Conservation (phyloP, 2,797 vertebrate species). For the Amblyraja radiata region DNA sequence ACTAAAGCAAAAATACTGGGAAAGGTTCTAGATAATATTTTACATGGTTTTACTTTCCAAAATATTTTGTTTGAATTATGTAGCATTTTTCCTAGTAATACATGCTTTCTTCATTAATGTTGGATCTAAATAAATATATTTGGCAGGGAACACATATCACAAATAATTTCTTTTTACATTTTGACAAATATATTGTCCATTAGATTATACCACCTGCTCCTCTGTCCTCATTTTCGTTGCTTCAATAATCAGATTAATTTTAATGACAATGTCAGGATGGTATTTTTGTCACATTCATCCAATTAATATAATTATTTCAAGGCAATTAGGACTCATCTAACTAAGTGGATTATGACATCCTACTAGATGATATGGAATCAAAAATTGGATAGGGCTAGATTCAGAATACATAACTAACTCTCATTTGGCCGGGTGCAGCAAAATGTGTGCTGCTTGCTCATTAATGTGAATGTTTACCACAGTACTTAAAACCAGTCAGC, state of each 20-base stretch:
- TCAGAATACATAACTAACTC: too few species aligned
- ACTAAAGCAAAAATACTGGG: not conserved
- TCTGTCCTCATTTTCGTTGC: not conserved
- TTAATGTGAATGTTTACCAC: too few species aligned
- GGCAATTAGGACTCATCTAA: not conserved
- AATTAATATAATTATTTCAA: not conserved
- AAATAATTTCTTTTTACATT: not conserved
- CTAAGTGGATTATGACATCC: not conserved
- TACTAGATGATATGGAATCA: not conserved
- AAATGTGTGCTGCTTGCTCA: too few species aligned
- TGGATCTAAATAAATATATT: not conserved
- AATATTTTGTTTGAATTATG: not conserved
- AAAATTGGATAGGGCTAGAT: too few species aligned
- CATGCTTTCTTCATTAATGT: not conserved
- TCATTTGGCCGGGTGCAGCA: too few species aligned
- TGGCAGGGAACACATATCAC: not conserved
- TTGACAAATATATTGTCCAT: not conserved
- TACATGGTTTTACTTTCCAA: not conserved
- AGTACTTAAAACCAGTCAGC: too few species aligned
- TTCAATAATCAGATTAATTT: not conserved
- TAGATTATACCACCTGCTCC: not conserved
- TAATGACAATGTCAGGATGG: not conserved
- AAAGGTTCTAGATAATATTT: not conserved
- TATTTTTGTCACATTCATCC: not conserved
- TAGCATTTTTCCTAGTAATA: not conserved